Evolutionary conservation across 37 sponge, comb jelly and placozoan species (phyloP), one percentile per base, ranked within the genome.

Genomic region (Oscarella lobularis): DNA sequence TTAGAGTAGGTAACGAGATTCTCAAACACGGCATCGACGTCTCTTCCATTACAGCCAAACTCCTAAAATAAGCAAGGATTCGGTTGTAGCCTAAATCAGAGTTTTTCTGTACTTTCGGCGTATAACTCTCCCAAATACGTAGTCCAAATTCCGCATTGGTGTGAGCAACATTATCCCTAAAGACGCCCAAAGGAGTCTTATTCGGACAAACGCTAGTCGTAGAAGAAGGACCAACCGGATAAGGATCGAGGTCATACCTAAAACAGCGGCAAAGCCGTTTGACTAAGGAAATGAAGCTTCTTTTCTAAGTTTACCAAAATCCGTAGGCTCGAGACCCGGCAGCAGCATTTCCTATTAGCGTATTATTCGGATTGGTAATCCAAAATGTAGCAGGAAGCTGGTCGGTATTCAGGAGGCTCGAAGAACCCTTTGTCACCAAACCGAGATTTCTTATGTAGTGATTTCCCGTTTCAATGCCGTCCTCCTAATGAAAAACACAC

Each of bases 331-430:
- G 70, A 2, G 89, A 88, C 1, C 82, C 93, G 68, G 75, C 93
- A 39, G 93, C 93, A 35, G 93, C 88, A 77, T 92, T 92, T 35
- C 79, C 86, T 40, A 79, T 81, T 72, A 88, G 86, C 38, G 75
- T 83, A 69, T 92, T 92, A 5, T 85, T 77, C 9, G 93, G 93
- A 60, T 92, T 88, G 5, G 89, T 88, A 72, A 88, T 88, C 93
- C 93, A 92, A 77, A 92, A 92, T 37, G 81, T 81, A 41, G 93
- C 93, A 33, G 93, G 93, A 31, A 88, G 77, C 76, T 85, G 85
- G 67, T 92, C 93, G 32, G 86, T 88, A 82, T 88, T 92, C 33
- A 92, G 86, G 27, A 92, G 93, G 2, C 76, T 74, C 2, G 89
- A 88, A 1, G 93, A 92, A 0, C 89, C 88, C 34, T 88, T 73